phyloP scores from a whole-genome alignment of 2,888 invertebrate genomes.

The Sinotaia quadrata region DNA sequence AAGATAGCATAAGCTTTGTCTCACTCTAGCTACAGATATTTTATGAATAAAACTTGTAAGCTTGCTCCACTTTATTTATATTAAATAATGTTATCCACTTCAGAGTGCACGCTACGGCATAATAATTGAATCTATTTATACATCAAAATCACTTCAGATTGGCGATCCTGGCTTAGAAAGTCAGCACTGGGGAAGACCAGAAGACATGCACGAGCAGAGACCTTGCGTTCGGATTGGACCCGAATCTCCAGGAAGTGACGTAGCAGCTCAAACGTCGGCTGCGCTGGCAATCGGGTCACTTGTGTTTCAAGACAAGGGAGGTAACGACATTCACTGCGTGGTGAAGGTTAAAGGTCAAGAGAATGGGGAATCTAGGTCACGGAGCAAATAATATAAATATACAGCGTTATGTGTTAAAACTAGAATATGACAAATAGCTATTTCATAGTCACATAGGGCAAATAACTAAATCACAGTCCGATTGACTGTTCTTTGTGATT shows the following conservation, averaged over 20 bases:
- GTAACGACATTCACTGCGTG: too few species aligned
- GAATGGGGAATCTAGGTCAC: too few species aligned
- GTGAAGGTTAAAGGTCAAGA: too few species aligned
- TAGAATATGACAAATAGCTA: too few species aligned
- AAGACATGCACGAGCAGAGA: conserved; percentile 75
- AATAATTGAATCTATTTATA: neutral
- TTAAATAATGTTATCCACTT: too few species aligned
- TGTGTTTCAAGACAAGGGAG: conserved; percentile 66
- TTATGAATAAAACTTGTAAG: neutral
- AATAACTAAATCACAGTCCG: too few species aligned
- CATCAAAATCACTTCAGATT: conserved; percentile 28
- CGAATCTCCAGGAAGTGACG: conserved; percentile 76
- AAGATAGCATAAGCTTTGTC: conserved; percentile 19
- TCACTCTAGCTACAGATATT: neutral
- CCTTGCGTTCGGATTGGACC: conserved; percentile 76
- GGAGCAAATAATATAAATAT: too few species aligned
- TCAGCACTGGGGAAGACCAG: conserved; percentile 77
- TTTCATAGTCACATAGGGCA: too few species aligned
- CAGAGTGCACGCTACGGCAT: too few species aligned
- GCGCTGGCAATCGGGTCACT: conserved; percentile 76
- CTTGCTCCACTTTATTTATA: too few species aligned
- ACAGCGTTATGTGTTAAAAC: too few species aligned
- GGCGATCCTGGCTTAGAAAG: conserved; percentile 75
- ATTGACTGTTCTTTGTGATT: too few species aligned
- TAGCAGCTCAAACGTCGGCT: conserved; percentile 77